Percentiles rank a stretch among this genome's conserved stretches.
phyloP scores from a whole-genome alignment of 2,888 invertebrate species.

The Bimastos eiseni region DNA sequence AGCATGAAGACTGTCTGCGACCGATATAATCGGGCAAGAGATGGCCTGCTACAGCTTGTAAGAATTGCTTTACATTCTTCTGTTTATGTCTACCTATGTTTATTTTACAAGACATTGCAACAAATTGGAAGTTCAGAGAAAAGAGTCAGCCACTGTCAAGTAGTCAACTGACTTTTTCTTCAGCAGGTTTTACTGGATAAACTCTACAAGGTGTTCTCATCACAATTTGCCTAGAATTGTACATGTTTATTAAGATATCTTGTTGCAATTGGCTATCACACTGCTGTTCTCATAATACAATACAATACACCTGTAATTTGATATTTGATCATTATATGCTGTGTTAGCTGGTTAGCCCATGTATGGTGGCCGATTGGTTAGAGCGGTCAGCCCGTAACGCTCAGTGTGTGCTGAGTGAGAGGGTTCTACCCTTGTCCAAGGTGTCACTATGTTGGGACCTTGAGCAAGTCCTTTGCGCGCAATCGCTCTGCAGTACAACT shows the following conservation, averaged over 20 bases:
- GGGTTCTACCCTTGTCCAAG: no score
- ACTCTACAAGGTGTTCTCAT: neutral
- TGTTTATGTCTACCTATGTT: neutral
- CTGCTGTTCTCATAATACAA: no score
- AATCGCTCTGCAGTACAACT: no score
- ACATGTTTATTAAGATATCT: neutral
- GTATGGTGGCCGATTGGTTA: no score
- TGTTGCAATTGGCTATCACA: neutral
- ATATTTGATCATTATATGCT: no score
- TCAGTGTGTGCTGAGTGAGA: no score
- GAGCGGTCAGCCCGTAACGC: no score
- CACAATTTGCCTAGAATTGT: neutral
- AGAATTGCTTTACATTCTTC: conserved; percentile 1
- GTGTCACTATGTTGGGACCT: no score
- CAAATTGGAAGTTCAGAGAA: neutral
- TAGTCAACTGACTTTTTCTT: neutral
- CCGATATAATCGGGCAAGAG: conserved; percentile 58
- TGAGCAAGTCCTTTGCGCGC: no score
- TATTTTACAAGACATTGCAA: neutral
- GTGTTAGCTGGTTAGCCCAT: neutral
- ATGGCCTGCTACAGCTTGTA: conserved; percentile 55
- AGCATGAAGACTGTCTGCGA: conserved; percentile 59
- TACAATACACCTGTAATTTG: no score
- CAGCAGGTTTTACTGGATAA: neutral
- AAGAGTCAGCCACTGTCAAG: neutral